A percentile compares a stretch with the other conserved stretches of the same genome.
Evolutionary conservation across 2,113 vertebrate species (phyloP).

Genomic region (Rousettus leschenaultii): DNA sequence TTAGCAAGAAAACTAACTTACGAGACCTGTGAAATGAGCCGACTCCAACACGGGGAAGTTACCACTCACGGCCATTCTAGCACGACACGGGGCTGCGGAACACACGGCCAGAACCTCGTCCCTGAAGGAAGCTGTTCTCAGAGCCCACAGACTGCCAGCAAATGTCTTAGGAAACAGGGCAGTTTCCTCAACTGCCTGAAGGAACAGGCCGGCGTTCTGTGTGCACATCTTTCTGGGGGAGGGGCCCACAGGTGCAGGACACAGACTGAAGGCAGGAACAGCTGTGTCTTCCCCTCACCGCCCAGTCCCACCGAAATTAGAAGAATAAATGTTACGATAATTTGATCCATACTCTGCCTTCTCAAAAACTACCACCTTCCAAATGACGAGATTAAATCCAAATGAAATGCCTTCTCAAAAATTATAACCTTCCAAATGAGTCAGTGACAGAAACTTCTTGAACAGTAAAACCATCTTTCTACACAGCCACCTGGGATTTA

Average conservation of each 20-base stretch:
- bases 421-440: neutral
- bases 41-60: neutral
- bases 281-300: too few relatives aligned
- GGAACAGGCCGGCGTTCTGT: neutral
- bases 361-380: neutral
- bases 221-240: neutral
- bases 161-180: neutral
- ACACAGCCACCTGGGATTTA: rapidly evolving
- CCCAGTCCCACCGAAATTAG: neutral
- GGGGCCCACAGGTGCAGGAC: neutral
- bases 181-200: neutral
- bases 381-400: neutral
- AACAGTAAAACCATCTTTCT: neutral
- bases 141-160: too few relatives aligned
- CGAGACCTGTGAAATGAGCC: neutral
- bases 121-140: neutral
- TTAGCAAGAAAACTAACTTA: neutral
- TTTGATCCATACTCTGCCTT: neutral
- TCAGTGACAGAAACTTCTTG: neutral
- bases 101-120: neutral
- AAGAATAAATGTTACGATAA: neutral
- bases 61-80: neutral
- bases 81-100: neutral
- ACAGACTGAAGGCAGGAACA: neutral
- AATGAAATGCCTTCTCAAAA: neutral